These are phyloP conservation scores for Epistrophella euchroma DNA, from an alignment of 2,888 invertebrate species.

Conservation along the genomic window DNA sequence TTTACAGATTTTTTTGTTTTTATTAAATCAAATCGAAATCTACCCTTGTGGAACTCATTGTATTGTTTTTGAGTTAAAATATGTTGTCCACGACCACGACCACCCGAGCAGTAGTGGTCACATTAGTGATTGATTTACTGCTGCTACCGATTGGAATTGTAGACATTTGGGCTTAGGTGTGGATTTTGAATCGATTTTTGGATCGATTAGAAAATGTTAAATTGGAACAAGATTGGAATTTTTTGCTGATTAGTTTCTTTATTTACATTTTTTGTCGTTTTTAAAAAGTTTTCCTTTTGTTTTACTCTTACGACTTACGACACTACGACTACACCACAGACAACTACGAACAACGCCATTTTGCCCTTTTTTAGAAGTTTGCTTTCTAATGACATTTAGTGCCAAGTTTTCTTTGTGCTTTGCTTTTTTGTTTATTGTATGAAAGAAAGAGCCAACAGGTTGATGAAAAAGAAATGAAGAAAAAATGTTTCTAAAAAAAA, in stretches of 20 bases:
- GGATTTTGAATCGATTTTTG: conserved; percentile 38
- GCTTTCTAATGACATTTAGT: conserved; percentile 77
- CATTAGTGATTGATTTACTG: conserved; percentile 44
- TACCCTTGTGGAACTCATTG: conserved; percentile 52
- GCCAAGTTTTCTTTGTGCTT: conserved; percentile 54
- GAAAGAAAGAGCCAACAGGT: conserved; percentile 57
- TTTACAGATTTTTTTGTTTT: conserved; percentile 5
- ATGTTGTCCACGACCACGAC: conserved; percentile 40
- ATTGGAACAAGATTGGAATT: conserved; percentile 65
- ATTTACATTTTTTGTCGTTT: conserved; percentile 71
- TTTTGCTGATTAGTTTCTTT: conserved; percentile 64
- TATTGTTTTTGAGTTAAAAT: conserved; percentile 57
- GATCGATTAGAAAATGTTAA: conserved; percentile 50
- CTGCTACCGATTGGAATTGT: conserved; percentile 36
- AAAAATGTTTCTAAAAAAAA: background rate
- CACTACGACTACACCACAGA: conserved; percentile 70
- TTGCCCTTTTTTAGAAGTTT: conserved; percentile 79
- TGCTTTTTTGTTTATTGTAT: conserved; percentile 53
- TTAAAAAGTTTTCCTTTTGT: conserved; percentile 65
- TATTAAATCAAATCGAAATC: conserved; percentile 5
- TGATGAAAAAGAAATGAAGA: conserved; percentile 20
- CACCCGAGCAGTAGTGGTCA: conserved; percentile 53
- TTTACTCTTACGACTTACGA: conserved; percentile 39
- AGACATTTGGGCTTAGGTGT: conserved; percentile 59
- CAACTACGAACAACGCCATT: conserved; percentile 80